Conservation (phyloP, 2,113 vertebrate species). For the Furnarius figulus region DNA sequence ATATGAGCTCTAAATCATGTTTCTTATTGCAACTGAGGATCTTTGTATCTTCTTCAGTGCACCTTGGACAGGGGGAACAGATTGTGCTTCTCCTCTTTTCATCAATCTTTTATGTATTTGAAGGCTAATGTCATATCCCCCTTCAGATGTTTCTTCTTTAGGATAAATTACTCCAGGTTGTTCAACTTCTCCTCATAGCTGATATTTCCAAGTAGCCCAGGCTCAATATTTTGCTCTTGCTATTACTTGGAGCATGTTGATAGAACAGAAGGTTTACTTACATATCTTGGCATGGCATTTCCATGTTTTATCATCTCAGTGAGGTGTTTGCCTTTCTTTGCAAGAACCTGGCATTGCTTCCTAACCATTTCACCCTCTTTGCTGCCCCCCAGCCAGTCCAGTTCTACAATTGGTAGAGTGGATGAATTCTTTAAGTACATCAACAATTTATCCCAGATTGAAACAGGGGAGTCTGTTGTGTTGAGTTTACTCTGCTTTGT, state of each 20-base stretch:
- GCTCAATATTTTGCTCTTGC: background rate
- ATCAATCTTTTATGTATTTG: conserved; percentile 59
- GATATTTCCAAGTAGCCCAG: background rate
- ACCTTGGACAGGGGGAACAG: conserved; percentile 44
- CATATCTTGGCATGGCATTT: conserved; percentile 11
- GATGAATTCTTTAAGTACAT: background rate
- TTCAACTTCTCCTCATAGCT: background rate
- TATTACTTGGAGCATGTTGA: background rate
- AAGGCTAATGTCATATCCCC: conserved; percentile 41
- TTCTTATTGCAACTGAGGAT: background rate
- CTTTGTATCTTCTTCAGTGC: background rate
- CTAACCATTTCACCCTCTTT: background rate
- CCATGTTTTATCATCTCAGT: conserved; percentile 8
- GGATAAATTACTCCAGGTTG: conserved; percentile 39
- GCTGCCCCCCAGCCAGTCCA: background rate
- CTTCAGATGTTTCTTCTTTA: conserved; percentile 15
- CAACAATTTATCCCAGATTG: background rate
- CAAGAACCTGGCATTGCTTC: background rate
- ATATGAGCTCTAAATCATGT: background rate
- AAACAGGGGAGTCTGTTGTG: background rate
- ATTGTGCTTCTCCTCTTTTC: conserved; percentile 53
- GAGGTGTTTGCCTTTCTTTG: conserved; percentile 1
- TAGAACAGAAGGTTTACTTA: conserved; percentile 15
- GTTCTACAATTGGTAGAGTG: background rate
- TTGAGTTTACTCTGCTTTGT: background rate